phyloP scores from a whole-genome alignment of 92 coral and sea anemone species.

The Actinernus sp. region DNA sequence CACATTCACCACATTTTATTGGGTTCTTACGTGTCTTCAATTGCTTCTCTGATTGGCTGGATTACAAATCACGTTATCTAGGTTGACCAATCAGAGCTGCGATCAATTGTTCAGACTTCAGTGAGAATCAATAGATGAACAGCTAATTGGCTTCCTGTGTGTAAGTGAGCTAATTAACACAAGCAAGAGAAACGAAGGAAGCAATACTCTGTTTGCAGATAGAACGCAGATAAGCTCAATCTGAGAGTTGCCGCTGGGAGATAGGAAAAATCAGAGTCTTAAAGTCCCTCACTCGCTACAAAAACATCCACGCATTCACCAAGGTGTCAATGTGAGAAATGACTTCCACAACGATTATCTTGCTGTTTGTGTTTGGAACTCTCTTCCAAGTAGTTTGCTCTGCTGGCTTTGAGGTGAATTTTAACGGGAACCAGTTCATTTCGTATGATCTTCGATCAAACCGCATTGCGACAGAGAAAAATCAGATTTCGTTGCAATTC shows the following conservation, averaged over 20 bases:
- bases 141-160: conserved; percentile 29
- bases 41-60: conserved; percentile 7
- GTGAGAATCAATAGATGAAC: not conserved
- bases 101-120: not conserved
- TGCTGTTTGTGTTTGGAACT: conserved; percentile 5
- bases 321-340: conserved; percentile 32
- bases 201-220: conserved; percentile 23
- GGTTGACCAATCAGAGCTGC: conserved; percentile 10
- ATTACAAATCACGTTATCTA: not conserved
- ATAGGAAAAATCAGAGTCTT: conserved; percentile 4
- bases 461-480: conserved; percentile 41
- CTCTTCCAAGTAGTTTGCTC: conserved; percentile 14
- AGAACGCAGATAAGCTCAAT: conserved; percentile 3
- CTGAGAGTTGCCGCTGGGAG: not conserved
- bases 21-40: not conserved
- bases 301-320: not conserved
- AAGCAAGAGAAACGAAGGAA: conserved; percentile 5
- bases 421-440: conserved; percentile 68
- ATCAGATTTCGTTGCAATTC: conserved; percentile 73
- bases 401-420: conserved; percentile 49
- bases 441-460: conserved; percentile 74
- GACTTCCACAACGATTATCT: conserved; percentile 5
- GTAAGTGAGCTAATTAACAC: conserved; percentile 21
- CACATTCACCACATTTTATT: conserved; percentile 31
- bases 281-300: not conserved